Evolutionary conservation across 2,113 vertebrate genomes (phyloP).

Genomic region (Elaphurus davidianus): DNA sequence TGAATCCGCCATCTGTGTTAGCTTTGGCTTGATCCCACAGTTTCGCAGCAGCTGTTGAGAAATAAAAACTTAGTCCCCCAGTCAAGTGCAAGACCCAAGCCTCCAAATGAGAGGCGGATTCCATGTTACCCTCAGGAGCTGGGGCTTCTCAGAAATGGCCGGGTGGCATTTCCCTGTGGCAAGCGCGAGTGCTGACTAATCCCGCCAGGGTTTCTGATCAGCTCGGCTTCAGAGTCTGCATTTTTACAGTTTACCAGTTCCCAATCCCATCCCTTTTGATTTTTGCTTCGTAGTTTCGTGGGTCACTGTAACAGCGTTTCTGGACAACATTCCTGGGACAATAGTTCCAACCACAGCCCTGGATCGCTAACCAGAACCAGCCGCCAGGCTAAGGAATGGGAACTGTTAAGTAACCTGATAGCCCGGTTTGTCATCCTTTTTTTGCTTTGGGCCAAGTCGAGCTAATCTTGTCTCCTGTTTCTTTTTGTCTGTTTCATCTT

Average conservation of each 20-base stretch:
- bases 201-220: not conserved
- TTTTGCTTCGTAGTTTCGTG: not conserved
- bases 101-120: conserved; percentile 63
- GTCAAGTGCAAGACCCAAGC: conserved; percentile 77
- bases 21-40: conserved; percentile 80
- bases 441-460: conserved; percentile 44
- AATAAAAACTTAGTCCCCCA: conserved; percentile 71
- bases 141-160: conserved; percentile 73
- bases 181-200: conserved; percentile 9
- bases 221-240: not conserved
- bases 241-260: not conserved
- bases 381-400: not conserved
- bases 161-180: conserved; percentile 64
- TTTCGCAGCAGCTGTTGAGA: conserved; percentile 83
- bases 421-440: conserved; percentile 37
- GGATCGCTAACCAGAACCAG: conserved; percentile 12
- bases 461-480: not conserved
- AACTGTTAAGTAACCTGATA: conserved; percentile 34
- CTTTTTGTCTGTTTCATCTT: not conserved
- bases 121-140: conserved; percentile 72
- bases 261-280: not conserved
- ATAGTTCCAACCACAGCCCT: conserved; percentile 8
- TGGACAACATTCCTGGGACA: conserved; percentile 27
- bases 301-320: not conserved
- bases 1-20: conserved; percentile 83